Conservation (phyloP, 2,888 invertebrate genomes). For the Periphyllus acericola region DNA sequence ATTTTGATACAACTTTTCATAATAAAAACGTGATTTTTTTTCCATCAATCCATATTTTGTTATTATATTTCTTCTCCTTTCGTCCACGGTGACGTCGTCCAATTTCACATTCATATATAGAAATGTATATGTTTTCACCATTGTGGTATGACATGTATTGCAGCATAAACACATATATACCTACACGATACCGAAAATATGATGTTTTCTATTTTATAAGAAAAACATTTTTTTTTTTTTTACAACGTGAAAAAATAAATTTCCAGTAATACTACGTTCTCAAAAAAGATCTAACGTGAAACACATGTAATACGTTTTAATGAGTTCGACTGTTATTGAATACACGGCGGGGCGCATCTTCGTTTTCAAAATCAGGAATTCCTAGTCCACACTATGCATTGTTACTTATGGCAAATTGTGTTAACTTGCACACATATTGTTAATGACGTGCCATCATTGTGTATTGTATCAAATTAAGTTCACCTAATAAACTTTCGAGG, state of each 20-base stretch:
- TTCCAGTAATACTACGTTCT: no score
- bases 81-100: neutral
- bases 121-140: no score
- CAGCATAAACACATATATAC: no score
- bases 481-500: conserved; percentile 12
- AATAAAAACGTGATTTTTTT: conserved; percentile 37
- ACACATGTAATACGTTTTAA: neutral
- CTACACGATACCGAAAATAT: no score
- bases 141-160: no score
- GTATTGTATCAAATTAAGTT: conserved; percentile 29
- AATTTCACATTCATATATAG: neutral
- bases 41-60: neutral
- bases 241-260: no score
- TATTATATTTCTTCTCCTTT: neutral
- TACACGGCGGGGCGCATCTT: neutral
- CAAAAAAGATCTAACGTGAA: no score
- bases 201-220: no score
- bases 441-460: conserved; percentile 6
- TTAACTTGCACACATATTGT: neutral
- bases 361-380: neutral
- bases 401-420: neutral
- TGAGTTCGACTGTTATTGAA: neutral
- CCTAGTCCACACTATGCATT: neutral
- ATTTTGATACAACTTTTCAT: conserved; percentile 9
- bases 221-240: no score